A percentile compares a stretch with the other conserved stretches of the same genome.
phyloP scores from a whole-genome alignment of 2,797 vertebrate genomes.

The Rhinatrema bivittatum region DNA sequence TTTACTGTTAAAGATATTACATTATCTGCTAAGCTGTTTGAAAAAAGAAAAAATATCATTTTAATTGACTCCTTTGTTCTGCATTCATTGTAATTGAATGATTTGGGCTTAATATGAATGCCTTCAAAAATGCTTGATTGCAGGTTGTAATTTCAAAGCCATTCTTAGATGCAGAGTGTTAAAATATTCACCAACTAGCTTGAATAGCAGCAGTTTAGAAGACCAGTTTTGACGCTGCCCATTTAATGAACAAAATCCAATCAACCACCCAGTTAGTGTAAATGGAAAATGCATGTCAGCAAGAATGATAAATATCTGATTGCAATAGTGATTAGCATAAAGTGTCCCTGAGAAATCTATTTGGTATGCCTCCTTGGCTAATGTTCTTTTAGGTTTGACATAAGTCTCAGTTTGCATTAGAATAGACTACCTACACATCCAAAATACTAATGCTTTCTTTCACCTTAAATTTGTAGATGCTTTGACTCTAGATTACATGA shows the following conservation, averaged over 20 bases:
- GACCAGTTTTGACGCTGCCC: slow-evolving; percentile 38
- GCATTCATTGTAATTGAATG: slow-evolving; percentile 20
- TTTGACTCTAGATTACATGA: too few species aligned
- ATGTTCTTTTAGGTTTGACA: slow-evolving; percentile 9
- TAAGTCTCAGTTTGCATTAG: slow-evolving; percentile 9
- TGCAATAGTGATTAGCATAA: slow-evolving; percentile 32
- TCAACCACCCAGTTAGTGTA: slow-evolving; percentile 44
- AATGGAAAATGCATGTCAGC: slow-evolving; percentile 43
- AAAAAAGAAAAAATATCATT: slow-evolving; percentile 4
- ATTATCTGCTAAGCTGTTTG: slow-evolving; percentile 3
- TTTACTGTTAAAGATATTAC: slow-evolving; percentile 1
- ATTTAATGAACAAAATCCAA: slow-evolving; percentile 56
- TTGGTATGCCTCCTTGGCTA: slow-evolving; percentile 30
- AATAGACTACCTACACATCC: slow-evolving; percentile 11
- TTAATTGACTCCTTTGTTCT: slow-evolving; percentile 14
- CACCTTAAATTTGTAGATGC: slow-evolving; percentile 11
- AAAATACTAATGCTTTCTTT: slow-evolving; percentile 11
- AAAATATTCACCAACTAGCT: slow-evolving; percentile 40
- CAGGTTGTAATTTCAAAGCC: slow-evolving; percentile 38
- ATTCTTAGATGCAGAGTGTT: slow-evolving; percentile 20
- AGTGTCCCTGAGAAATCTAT: slow-evolving; percentile 11
- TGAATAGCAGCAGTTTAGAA: slow-evolving; percentile 39
- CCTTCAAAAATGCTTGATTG: slow-evolving; percentile 24
- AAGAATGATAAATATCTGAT: slow-evolving; percentile 49
- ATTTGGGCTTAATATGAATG: slow-evolving; percentile 25